A percentile compares a stretch with the other conserved stretches of the same genome.
phyloP scores from a whole-genome alignment of 2,888 invertebrate species.

The Megaustenia siamemsis region DNA sequence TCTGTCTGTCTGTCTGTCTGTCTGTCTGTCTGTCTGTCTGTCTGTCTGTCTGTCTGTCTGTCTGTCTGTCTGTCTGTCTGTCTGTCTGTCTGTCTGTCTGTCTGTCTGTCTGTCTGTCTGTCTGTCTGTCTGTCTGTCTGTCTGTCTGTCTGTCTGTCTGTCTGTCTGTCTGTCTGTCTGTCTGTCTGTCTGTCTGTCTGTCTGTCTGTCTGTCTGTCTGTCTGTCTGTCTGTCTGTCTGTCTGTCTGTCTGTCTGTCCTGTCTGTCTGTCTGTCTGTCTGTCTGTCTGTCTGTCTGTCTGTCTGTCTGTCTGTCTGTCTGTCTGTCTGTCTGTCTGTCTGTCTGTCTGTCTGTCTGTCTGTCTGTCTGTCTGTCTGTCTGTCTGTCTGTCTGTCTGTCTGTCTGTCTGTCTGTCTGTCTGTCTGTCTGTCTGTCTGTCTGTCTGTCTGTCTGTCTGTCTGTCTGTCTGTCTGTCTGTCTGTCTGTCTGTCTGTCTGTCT shows the following conservation, averaged over 20 bases:
- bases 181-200: background rate
- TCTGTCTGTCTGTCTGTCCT: too few species aligned
- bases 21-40: background rate
- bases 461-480: conserved; percentile 21
- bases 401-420: conserved; percentile 3
- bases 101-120: background rate
- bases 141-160: background rate
- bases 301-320: conserved; percentile 27
- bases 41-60: background rate
- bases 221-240: conserved; percentile 21
- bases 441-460: background rate
- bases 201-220: background rate
- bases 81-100: background rate
- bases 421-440: conserved; percentile 7
- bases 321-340: conserved; percentile 27
- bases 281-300: conserved; percentile 27
- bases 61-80: background rate
- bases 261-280: conserved; percentile 22
- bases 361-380: background rate
- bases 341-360: conserved; percentile 18
- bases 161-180: background rate
- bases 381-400: background rate
- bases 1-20: background rate
- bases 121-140: background rate
- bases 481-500: conserved; percentile 10